Evolutionary conservation across 2,888 invertebrate genomes (phyloP).

Genomic region (Noctua pronuba): DNA sequence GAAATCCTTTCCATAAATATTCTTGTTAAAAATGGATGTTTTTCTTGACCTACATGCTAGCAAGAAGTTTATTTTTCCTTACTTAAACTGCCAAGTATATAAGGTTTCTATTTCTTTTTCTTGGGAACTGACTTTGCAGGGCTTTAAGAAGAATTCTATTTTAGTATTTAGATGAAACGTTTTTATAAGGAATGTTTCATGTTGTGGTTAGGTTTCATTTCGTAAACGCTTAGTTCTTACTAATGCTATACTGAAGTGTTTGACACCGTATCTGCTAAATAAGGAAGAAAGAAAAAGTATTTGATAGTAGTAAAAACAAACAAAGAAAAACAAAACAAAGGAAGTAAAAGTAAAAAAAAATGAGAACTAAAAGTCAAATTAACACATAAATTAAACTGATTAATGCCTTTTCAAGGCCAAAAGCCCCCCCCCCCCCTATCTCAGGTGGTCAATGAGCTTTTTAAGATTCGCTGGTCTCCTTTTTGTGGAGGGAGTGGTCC

Average conservation of each 20-base stretch:
- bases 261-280: neutral
- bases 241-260: neutral
- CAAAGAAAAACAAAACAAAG: neutral
- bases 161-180: neutral
- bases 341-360: neutral
- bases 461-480: no score
- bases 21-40: neutral
- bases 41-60: neutral
- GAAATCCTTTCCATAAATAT: neutral
- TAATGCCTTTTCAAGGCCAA: no score
- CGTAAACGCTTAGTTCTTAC: neutral
- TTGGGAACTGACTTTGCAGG: neutral
- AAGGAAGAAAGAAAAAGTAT: neutral
- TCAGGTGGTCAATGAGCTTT: no score
- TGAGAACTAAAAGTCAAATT: no score
- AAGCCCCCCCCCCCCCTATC: no score
- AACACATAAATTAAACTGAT: no score
- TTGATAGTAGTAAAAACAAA: neutral
- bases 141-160: neutral
- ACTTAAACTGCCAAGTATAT: neutral
- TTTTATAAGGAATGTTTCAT: neutral
- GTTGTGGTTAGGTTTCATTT: neutral
- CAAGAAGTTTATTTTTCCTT: neutral
- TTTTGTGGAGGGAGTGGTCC: no score
- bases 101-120: conserved; percentile 10